Percentiles rank a stretch among this genome's conserved stretches.
Conservation (phyloP, 2,797 vertebrate species). For the Sebastes ruberrimus region DNA sequence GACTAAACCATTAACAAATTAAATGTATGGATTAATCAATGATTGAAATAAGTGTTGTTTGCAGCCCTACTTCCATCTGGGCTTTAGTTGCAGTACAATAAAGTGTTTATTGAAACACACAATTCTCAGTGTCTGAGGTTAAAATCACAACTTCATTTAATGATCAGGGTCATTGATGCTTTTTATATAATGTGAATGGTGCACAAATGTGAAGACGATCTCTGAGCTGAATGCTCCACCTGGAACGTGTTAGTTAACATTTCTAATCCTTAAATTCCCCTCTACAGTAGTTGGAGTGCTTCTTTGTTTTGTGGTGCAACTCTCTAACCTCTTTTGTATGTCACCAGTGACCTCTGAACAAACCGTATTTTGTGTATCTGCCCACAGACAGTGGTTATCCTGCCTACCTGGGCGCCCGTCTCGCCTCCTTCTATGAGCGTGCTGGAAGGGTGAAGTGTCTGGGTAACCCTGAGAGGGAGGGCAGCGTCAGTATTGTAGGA, state of each 20-base stretch:
- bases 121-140: background rate
- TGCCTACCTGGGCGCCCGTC: conserved; percentile 91
- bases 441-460: conserved; percentile 96
- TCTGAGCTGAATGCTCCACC: background rate
- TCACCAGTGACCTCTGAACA: background rate
- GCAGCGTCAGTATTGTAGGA: conserved; percentile 97
- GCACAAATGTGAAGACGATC: background rate
- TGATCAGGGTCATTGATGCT: background rate
- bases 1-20: rapidly evolving
- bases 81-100: background rate
- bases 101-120: background rate
- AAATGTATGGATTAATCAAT: too few species aligned
- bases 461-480: conserved; percentile 96
- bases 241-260: too few species aligned
- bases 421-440: conserved; percentile 97
- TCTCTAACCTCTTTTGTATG: background rate
- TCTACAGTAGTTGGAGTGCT: background rate
- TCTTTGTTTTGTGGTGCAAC: background rate
- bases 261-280: background rate
- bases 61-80: background rate
- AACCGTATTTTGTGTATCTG: conserved; percentile 5
- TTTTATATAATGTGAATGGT: background rate
- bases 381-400: conserved; percentile 77
- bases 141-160: background rate
- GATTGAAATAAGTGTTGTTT: background rate